Conservation (phyloP, 2,888 invertebrate species). For the Oligia strigilis region DNA sequence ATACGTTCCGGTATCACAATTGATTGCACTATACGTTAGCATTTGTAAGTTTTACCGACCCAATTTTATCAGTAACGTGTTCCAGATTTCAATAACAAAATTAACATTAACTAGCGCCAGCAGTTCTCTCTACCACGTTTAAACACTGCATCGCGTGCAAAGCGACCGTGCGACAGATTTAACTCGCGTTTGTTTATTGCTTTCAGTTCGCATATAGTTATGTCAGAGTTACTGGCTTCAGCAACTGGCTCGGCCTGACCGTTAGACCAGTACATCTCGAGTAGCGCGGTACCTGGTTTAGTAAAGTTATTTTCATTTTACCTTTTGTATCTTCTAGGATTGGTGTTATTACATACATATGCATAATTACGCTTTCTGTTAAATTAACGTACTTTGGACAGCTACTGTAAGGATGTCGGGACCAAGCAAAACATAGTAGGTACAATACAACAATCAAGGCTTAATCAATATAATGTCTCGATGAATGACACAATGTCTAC, state of each 20-base stretch:
- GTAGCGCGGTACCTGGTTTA: no score
- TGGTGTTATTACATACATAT: background rate
- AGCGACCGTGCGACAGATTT: constrained; percentile 64
- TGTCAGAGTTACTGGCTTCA: constrained; percentile 31
- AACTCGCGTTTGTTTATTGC: constrained; percentile 65
- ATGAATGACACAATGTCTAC: background rate
- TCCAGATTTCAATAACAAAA: background rate
- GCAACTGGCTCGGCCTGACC: background rate
- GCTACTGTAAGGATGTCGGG: background rate
- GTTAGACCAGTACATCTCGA: background rate
- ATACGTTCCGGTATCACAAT: background rate
- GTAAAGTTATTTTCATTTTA: background rate
- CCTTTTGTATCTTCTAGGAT: background rate
- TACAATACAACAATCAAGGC: background rate
- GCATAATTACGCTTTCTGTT: background rate
- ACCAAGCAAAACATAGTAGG: background rate
- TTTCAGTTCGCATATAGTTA: constrained; percentile 35
- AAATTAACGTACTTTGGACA: background rate
- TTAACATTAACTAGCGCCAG: background rate
- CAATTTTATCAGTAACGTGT: background rate
- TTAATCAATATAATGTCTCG: background rate
- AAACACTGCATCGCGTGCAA: constrained; percentile 47
- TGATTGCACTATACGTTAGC: background rate
- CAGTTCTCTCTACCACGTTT: background rate
- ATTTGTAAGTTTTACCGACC: background rate